phyloP scores from a whole-genome alignment of 2,797 vertebrate genomes.

The Coranthus polyacanthus region DNA sequence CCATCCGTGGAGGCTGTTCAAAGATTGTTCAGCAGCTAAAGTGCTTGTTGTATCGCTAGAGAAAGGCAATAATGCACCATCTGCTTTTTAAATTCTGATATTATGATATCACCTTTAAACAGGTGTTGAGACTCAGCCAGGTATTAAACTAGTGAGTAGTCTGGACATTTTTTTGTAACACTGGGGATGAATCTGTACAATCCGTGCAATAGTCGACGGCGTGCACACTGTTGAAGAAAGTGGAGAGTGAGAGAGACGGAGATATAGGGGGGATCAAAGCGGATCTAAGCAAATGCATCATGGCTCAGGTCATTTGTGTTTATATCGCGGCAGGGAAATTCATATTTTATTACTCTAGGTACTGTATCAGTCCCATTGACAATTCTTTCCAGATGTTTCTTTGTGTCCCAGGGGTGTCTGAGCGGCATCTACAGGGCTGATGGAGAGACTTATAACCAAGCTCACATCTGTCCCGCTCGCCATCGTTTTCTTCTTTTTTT shows the following conservation, averaged over 20 bases:
- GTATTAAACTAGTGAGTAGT: slow-evolving; percentile 30
- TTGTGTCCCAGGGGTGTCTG: slow-evolving; percentile 75
- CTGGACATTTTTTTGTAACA: slow-evolving; percentile 14
- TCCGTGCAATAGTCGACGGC: slow-evolving; percentile 40
- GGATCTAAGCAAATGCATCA: slow-evolving; percentile 66
- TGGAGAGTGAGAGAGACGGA: slow-evolving; percentile 34
- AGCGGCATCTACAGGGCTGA: slow-evolving; percentile 69
- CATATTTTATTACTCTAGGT: slow-evolving; percentile 84
- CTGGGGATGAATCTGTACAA: slow-evolving; percentile 15
- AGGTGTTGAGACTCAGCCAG: slow-evolving; percentile 47
- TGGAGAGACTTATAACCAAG: slow-evolving; percentile 73
- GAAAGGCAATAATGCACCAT: slow-evolving; percentile 51
- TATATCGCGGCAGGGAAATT: slow-evolving; percentile 77
- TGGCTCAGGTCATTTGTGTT: slow-evolving; percentile 80
- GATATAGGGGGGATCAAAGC: slow-evolving; percentile 58
- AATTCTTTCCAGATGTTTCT: slow-evolving; percentile 85
- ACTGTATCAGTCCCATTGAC: slow-evolving; percentile 77
- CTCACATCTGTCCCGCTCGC: slow-evolving; percentile 83
- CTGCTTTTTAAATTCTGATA: slow-evolving; percentile 54
- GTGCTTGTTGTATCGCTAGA: slow-evolving; percentile 59
- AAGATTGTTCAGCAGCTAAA: slow-evolving; percentile 56
- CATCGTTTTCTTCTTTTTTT: slow-evolving; percentile 45
- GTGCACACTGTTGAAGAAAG: slow-evolving; percentile 21
- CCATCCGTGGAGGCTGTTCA: slow-evolving; percentile 56
- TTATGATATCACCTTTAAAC: slow-evolving; percentile 51